phyloP scores from a whole-genome alignment of 2,113 vertebrate genomes.

The Sisor rabdophorus region DNA sequence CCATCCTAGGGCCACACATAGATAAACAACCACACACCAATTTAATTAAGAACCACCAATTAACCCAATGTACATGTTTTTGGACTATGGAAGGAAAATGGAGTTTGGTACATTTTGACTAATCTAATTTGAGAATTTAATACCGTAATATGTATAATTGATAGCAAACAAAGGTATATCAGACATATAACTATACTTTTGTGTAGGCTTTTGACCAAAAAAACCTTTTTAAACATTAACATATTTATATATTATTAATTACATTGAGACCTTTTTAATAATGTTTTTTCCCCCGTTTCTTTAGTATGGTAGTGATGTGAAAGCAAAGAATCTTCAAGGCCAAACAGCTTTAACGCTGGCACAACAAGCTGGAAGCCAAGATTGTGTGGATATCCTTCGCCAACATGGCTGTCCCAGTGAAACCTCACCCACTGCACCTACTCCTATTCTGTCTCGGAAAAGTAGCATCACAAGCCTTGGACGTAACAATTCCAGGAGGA shows the following conservation, averaged over 20 bases:
- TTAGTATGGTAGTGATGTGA: conserved; percentile 85
- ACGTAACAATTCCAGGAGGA: conserved; percentile 76
- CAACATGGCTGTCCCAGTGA: conserved; percentile 86
- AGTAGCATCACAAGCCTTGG: conserved; percentile 86
- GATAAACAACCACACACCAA: no score
- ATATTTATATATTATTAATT: neutral
- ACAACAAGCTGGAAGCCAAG: conserved; percentile 77
- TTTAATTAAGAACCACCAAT: no score
- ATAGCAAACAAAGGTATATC: no score
- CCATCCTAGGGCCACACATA: no score
- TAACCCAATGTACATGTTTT: no score
- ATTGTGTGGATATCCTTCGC: conserved; percentile 83
- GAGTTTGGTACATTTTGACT: no score
- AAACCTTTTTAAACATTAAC: neutral
- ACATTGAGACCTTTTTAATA: neutral
- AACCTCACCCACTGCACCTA: conserved; percentile 68
- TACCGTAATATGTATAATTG: no score
- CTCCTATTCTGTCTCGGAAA: conserved; percentile 78
- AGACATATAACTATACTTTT: neutral
- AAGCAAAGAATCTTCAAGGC: conserved; percentile 77
- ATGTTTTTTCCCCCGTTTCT: neutral
- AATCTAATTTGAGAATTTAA: no score
- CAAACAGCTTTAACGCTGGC: conserved; percentile 81
- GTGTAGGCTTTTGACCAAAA: neutral
- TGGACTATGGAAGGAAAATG: no score